Percentiles rank a stretch among this genome's conserved stretches.
Conservation (phyloP, 1,140 invertebrate species). For the Orius laevigatus region DNA sequence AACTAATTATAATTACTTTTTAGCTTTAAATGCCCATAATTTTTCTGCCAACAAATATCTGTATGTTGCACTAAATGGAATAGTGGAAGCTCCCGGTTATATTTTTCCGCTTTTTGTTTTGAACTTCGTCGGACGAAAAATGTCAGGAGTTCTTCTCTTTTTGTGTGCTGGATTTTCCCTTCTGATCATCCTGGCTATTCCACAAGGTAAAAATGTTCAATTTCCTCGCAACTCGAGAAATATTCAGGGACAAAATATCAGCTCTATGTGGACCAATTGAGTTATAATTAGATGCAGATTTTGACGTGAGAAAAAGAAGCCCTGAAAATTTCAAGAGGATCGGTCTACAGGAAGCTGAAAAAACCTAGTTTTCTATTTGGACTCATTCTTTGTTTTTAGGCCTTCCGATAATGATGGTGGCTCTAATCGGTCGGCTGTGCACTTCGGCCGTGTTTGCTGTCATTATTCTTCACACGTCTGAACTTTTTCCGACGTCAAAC, state of each 20-base stretch:
- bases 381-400: slow-evolving; percentile 6
- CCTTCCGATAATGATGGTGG: slow-evolving; percentile 26
- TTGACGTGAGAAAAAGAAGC: no score
- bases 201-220: slow-evolving; percentile 19
- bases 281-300: no score
- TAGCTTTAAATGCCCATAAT: slow-evolving; percentile 34
- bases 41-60: slow-evolving; percentile 31
- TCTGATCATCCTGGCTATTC: slow-evolving; percentile 28
- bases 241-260: no score
- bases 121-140: slow-evolving; percentile 28
- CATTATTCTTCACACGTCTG: slow-evolving; percentile 40
- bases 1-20: slow-evolving; percentile 1
- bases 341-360: no score
- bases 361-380: no score
- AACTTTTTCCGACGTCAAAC: slow-evolving; percentile 40
- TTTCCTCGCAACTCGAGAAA: no score
- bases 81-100: slow-evolving; percentile 34
- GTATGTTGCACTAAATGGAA: slow-evolving; percentile 30
- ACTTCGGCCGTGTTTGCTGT: slow-evolving; percentile 43
- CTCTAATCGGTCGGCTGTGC: slow-evolving; percentile 40
- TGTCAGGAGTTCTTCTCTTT: slow-evolving; percentile 28
- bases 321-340: no score
- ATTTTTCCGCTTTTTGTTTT: slow-evolving; percentile 32
- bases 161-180: slow-evolving; percentile 28
- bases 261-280: no score